Percentiles rank a stretch among this genome's conserved stretches.
Evolutionary conservation across 2,888 invertebrate genomes (phyloP).

Genomic region (Phasia obesa): DNA sequence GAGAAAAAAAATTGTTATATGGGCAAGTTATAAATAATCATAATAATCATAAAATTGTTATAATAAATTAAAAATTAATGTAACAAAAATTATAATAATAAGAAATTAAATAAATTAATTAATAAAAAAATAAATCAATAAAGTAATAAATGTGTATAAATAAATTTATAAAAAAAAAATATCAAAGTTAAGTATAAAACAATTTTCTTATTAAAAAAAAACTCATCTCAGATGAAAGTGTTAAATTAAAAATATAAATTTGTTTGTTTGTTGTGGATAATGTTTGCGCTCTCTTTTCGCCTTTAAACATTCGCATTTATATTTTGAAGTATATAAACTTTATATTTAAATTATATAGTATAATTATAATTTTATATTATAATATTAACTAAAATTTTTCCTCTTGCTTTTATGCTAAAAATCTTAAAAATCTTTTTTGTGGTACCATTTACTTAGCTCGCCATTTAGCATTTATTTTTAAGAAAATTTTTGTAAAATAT

Average conservation of each 20-base stretch:
- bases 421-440: conserved; percentile 19
- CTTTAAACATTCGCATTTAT: conserved; percentile 32
- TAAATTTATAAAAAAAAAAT: conserved; percentile 68
- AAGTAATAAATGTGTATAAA: conserved; percentile 61
- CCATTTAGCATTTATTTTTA: not conserved
- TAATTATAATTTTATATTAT: conserved; percentile 36
- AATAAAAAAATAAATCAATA: conserved; percentile 58
- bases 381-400: conserved; percentile 48
- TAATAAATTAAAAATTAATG: conserved; percentile 69
- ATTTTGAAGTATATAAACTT: conserved; percentile 16
- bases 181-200: conserved; percentile 56
- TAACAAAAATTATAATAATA: conserved; percentile 68
- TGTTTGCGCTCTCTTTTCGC: conserved; percentile 53
- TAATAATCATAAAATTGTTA: conserved; percentile 50
- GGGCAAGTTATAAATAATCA: conserved; percentile 42
- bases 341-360: conserved; percentile 39
- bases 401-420: conserved; percentile 41
- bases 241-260: conserved; percentile 61
- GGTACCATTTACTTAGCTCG: conserved; percentile 2
- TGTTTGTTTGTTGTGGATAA: conserved; percentile 40
- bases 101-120: conserved; percentile 69
- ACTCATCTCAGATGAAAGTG: conserved; percentile 73
- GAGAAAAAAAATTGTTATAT: conserved; percentile 48
- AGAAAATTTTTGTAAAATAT: not conserved
- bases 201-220: conserved; percentile 63